Percentiles rank a stretch among this genome's conserved stretches.
These are phyloP conservation scores for Mythimna ferrago DNA, from an alignment of 2,888 invertebrate species.

Conservation along the genomic window DNA sequence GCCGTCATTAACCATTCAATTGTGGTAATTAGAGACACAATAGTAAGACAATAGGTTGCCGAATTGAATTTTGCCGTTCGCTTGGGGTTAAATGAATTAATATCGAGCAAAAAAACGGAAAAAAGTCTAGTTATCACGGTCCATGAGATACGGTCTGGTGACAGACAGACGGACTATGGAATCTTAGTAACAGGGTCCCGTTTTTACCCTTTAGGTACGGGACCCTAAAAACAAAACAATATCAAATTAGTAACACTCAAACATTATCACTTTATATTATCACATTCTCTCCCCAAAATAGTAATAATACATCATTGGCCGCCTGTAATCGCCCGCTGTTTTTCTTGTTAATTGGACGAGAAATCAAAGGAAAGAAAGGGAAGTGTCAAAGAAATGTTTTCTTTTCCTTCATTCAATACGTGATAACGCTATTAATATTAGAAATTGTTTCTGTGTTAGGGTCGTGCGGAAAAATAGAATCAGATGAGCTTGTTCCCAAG, in stretches of 20 bases:
- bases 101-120: too few species aligned
- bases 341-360: conserved; percentile 88
- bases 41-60: too few species aligned
- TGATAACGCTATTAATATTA: conserved; percentile 55
- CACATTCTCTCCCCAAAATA: conserved; percentile 66
- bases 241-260: conserved; percentile 3
- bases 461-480: conserved; percentile 24
- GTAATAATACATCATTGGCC: conserved; percentile 84
- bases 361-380: conserved; percentile 78
- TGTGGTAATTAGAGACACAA: too few species aligned
- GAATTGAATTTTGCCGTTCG: too few species aligned
- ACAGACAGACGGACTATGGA: too few species aligned
- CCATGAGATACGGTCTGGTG: too few species aligned
- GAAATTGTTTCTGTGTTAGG: conserved; percentile 37
- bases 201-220: too few species aligned
- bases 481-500: conserved; percentile 40
- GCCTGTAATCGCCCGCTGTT: conserved; percentile 81
- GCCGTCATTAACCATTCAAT: too few species aligned
- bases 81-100: too few species aligned
- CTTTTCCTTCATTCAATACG: conserved; percentile 44
- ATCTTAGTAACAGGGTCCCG: too few species aligned
- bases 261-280: conserved; percentile 12
- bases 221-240: conserved; percentile 7
- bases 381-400: conserved; percentile 63
- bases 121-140: too few species aligned